Evolutionary conservation across 2,797 vertebrate genomes (phyloP).

Genomic region (Heteromormyrus szaboi): DNA sequence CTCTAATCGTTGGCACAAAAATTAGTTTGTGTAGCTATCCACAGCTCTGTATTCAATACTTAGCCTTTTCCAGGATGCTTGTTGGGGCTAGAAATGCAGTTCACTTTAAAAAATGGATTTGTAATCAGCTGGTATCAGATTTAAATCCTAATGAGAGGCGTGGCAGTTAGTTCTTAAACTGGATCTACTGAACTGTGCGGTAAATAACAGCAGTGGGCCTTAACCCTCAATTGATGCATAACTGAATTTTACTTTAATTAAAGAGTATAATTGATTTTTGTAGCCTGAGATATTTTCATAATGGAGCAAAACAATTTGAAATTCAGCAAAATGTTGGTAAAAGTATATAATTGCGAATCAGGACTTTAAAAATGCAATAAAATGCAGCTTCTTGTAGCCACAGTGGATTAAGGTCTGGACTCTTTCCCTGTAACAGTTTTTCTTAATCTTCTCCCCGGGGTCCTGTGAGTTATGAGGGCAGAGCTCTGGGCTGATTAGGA

Average conservation of each 20-base stretch:
- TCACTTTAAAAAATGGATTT: not conserved
- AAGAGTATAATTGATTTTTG: not conserved
- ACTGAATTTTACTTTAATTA: not conserved
- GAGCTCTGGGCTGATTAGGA: not conserved
- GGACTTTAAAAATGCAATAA: conserved; percentile 2
- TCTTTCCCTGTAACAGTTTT: not conserved
- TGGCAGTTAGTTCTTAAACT: not conserved
- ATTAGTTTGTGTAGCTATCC: not conserved
- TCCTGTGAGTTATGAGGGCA: not conserved
- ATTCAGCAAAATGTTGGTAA: not conserved
- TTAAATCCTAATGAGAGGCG: not conserved
- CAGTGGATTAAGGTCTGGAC: not conserved
- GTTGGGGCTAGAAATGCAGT: not conserved
- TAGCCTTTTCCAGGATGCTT: not conserved
- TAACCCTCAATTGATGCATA: not conserved
- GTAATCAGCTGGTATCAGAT: not conserved
- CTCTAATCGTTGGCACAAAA: not conserved
- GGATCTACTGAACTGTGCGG: not conserved
- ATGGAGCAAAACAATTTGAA: not conserved
- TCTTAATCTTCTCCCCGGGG: not conserved
- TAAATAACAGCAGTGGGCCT: not conserved
- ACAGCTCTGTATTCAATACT: not conserved
- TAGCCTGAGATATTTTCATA: not conserved
- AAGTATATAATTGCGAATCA: not conserved
- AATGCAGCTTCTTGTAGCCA: not conserved